phyloP scores from a whole-genome alignment of 1,140 invertebrate species.

The Euborellia annulipes region DNA sequence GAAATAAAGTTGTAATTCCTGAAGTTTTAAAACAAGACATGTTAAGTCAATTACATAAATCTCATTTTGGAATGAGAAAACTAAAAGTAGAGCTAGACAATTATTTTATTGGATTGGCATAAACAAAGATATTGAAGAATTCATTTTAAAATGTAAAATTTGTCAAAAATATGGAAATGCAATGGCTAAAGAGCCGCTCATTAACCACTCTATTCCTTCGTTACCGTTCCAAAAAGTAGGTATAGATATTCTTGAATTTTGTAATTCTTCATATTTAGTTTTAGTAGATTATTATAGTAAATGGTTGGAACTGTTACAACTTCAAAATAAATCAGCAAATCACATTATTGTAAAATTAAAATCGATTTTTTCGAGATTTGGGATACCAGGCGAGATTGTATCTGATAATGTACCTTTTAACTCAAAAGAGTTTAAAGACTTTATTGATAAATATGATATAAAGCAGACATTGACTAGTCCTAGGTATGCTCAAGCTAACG shows the following conservation, averaged over 20 bases:
- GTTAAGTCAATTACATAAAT: slow-evolving; percentile 25
- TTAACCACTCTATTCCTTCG: slow-evolving; percentile 18
- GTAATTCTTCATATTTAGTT: not conserved
- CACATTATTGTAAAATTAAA: not conserved
- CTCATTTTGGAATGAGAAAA: slow-evolving; percentile 29
- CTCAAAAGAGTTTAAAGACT: slow-evolving; percentile 25
- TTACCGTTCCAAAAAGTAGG: slow-evolving; percentile 20
- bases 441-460: slow-evolving; percentile 25
- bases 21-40: slow-evolving; percentile 17
- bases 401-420: slow-evolving; percentile 29
- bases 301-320: not conserved
- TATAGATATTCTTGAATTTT: slow-evolving; percentile 18
- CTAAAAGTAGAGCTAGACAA: slow-evolving; percentile 22
- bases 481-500: slow-evolving; percentile 27
- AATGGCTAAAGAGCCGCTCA: slow-evolving; percentile 23
- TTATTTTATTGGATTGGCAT: slow-evolving; percentile 29
- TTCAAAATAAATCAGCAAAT: not conserved
- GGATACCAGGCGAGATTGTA: slow-evolving; percentile 25
- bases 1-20: slow-evolving; percentile 24
- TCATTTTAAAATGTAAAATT: slow-evolving; percentile 24
- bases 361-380: slow-evolving; percentile 23
- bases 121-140: slow-evolving; percentile 26
- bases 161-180: slow-evolving; percentile 21
- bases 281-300: not conserved
- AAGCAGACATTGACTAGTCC: slow-evolving; percentile 22